Percentiles rank a stretch among this genome's conserved stretches.
Evolutionary conservation across 2,797 vertebrate species (phyloP).

Genomic region (Anniella stebbinsi): DNA sequence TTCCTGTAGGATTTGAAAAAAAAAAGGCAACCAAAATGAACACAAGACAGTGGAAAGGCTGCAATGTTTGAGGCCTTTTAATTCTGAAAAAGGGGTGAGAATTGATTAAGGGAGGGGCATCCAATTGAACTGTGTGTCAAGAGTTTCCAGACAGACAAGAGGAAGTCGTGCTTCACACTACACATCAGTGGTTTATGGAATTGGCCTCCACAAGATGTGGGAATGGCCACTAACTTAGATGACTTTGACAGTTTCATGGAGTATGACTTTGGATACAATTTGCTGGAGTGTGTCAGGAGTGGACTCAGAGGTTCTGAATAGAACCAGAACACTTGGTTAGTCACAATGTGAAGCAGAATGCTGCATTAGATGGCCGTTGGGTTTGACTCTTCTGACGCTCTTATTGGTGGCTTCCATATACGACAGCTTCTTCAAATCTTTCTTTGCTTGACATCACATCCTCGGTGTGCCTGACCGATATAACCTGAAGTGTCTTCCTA

Average conservation of each 20-base stretch:
- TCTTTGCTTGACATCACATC: background rate
- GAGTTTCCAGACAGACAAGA: background rate
- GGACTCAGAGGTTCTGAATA: no score
- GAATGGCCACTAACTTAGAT: background rate
- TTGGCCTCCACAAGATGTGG: background rate
- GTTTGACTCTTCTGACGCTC: no score
- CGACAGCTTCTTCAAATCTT: background rate
- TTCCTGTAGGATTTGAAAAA: background rate
- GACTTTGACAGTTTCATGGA: background rate
- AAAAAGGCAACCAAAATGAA: background rate
- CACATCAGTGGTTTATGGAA: background rate
- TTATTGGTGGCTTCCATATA: background rate
- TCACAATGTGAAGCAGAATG: no score
- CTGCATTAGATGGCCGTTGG: no score
- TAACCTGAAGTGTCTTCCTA: background rate
- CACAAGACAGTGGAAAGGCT: background rate
- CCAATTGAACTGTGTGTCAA: background rate
- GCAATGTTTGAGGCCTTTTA: background rate
- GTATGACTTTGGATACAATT: no score
- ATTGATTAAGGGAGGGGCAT: no score
- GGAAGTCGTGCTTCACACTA: background rate
- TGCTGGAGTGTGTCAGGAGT: no score
- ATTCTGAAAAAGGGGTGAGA: background rate
- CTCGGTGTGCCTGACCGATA: background rate
- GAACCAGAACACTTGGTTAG: no score